A percentile compares a stretch with the other conserved stretches of the same genome.
phyloP scores from a whole-genome alignment of 1,140 invertebrate species.

The Trachymyrmex cornetzi region DNA sequence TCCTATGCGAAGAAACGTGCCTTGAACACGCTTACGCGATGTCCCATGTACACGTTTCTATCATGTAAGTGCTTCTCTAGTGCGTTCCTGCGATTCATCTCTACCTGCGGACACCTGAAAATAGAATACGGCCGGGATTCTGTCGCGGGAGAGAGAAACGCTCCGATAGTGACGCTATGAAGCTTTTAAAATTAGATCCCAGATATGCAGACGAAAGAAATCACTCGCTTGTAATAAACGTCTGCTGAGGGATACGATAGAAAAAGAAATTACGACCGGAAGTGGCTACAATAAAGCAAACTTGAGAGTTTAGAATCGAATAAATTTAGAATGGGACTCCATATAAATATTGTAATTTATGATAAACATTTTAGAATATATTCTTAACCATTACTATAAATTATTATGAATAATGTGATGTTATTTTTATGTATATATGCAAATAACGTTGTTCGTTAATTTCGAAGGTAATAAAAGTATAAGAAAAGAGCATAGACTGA shows the following conservation, averaged over 20 bases:
- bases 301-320: background rate
- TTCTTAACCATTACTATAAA: background rate
- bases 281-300: background rate
- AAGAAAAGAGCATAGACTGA: background rate
- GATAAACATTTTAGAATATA: background rate
- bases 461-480: background rate
- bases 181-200: constrained; percentile 19
- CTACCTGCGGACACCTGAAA: constrained; percentile 67
- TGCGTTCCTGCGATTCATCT: constrained; percentile 70
- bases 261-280: background rate
- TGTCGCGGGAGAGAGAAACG: constrained; percentile 45
- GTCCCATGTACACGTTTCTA: constrained; percentile 67
- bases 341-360: background rate
- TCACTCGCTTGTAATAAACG: constrained; percentile 43
- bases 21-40: constrained; percentile 69
- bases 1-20: constrained; percentile 65
- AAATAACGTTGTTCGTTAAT: background rate
- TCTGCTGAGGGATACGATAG: background rate
- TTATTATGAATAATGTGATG: background rate
- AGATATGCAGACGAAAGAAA: constrained; percentile 23
- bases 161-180: background rate
- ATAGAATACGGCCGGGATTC: constrained; percentile 56
- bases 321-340: background rate
- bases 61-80: constrained; percentile 59
- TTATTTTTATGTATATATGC: background rate